phyloP scores from a whole-genome alignment of 2,888 invertebrate genomes.

The Mimachlamys varia region DNA sequence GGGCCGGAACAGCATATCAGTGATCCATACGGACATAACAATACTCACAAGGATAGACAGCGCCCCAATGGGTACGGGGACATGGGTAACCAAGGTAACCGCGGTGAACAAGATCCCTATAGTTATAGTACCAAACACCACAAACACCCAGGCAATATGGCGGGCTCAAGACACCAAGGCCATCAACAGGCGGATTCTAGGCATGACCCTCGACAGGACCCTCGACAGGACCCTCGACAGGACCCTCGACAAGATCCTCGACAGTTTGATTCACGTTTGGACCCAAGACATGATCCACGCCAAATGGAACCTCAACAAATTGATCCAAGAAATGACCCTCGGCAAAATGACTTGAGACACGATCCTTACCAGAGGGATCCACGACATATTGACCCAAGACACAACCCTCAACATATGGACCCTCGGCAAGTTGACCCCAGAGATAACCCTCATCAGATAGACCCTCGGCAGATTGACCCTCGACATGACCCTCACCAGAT shows the following conservation, averaged over 20 bases:
- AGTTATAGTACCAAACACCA: slow-evolving; percentile 14
- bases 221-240: background rate
- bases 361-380: background rate
- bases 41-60: slow-evolving; percentile 34
- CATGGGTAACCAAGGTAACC: background rate
- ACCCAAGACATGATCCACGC: slow-evolving; percentile 36
- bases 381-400: background rate
- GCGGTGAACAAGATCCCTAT: background rate
- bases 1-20: slow-evolving; percentile 34
- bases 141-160: slow-evolving; percentile 8
- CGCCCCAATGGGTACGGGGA: background rate
- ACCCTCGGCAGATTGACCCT: too few species aligned
- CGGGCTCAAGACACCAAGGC: background rate
- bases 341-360: background rate
- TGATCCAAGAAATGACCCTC: slow-evolving; percentile 36
- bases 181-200: slow-evolving; percentile 23
- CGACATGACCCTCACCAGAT: too few species aligned
- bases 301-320: slow-evolving; percentile 36
- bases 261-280: slow-evolving; percentile 4
- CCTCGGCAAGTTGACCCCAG: background rate
- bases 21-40: background rate
- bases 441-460: too few species aligned
- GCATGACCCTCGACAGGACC: slow-evolving; percentile 32
- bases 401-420: background rate
- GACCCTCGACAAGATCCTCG: background rate